Evolutionary conservation across 2,113 vertebrate genomes (phyloP).

Genomic region (Syrrhaptes paradoxus): DNA sequence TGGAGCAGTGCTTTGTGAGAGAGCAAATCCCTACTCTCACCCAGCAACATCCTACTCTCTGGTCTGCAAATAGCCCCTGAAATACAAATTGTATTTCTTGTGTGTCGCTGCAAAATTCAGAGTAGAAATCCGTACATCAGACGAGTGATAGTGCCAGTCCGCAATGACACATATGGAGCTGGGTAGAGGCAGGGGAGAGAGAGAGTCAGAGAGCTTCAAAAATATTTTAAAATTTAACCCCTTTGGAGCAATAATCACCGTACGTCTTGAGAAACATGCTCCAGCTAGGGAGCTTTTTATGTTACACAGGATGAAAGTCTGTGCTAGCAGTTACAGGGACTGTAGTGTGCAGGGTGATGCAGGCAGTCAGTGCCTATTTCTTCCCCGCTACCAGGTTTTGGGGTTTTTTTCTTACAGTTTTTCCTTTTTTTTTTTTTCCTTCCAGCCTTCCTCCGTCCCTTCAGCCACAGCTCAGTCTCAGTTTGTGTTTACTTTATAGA

Average conservation of each 20-base stretch:
- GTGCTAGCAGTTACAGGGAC: no score
- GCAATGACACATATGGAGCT: not conserved
- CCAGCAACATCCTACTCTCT: not conserved
- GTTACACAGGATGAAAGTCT: not conserved
- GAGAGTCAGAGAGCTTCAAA: not conserved
- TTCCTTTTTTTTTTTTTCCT: not conserved
- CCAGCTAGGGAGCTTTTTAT: not conserved
- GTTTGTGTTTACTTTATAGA: not conserved
- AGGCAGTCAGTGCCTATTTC: not conserved
- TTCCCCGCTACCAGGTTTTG: not conserved
- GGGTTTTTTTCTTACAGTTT: no score
- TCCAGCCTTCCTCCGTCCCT: not conserved
- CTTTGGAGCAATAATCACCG: not conserved
- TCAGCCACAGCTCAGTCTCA: not conserved
- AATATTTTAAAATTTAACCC: not conserved
- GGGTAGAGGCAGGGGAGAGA: not conserved
- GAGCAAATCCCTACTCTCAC: not conserved
- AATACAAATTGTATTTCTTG: not conserved
- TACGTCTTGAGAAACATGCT: not conserved
- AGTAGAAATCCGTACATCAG: not conserved
- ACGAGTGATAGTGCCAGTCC: not conserved
- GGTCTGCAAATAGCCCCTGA: not conserved
- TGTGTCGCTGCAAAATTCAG: not conserved
- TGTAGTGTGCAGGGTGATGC: not conserved
- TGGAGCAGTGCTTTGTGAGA: not conserved